Percentiles rank a stretch among this genome's conserved stretches.
Evolutionary conservation across 2,888 invertebrate genomes (phyloP).

Genomic region (Microctonus hyperodae): DNA sequence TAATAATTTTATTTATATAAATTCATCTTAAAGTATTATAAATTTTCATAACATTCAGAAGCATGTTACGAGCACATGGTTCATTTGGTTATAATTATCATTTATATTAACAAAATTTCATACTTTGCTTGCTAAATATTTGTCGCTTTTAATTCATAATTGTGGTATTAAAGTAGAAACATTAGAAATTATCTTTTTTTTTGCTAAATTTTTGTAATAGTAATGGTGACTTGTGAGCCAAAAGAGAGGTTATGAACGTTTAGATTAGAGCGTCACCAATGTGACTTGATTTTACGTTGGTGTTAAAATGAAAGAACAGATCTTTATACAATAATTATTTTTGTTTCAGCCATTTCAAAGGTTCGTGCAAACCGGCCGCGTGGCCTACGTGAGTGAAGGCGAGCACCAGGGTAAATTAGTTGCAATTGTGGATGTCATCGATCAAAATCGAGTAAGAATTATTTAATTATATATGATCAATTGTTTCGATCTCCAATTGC

Average conservation of each 20-base stretch:
- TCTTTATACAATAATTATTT: background rate
- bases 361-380: constrained; percentile 97
- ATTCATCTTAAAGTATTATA: background rate
- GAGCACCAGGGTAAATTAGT: constrained; percentile 89
- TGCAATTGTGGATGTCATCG: constrained; percentile 95
- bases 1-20: background rate
- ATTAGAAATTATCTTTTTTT: background rate
- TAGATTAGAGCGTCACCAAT: background rate
- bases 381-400: constrained; percentile 94
- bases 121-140: no score
- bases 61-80: constrained; percentile 27
- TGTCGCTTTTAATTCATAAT: no score
- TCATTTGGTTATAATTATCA: background rate
- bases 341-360: constrained; percentile 79
- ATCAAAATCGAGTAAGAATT: constrained; percentile 85
- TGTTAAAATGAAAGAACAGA: no score
- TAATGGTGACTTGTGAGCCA: background rate
- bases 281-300: no score
- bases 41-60: background rate
- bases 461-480: background rate
- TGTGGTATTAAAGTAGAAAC: no score
- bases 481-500: background rate
- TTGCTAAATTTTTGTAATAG: background rate
- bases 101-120: no score
- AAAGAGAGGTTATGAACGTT: background rate